Conservation (phyloP, 2,888 invertebrate species). For the Campopleginae sp. region DNA sequence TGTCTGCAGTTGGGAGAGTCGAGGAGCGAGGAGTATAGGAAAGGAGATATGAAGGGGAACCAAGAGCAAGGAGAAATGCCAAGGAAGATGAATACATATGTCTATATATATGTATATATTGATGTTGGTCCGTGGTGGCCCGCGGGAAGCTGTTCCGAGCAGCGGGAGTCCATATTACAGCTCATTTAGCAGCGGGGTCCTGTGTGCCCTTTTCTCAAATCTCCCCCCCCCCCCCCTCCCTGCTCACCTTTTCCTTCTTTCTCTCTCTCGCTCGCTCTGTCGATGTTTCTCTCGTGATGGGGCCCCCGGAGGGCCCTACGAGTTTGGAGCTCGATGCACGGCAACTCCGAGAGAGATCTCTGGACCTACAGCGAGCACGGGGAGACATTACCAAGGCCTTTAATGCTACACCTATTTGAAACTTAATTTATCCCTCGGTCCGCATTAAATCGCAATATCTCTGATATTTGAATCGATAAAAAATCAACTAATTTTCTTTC, state of each 20-base stretch:
- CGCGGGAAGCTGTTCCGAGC: constrained; percentile 73
- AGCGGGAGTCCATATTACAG: constrained; percentile 84
- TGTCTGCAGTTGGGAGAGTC: constrained; percentile 50
- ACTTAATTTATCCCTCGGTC: constrained; percentile 70
- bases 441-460: constrained; percentile 63
- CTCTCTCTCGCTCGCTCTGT: background rate
- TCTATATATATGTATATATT: background rate
- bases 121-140: constrained; percentile 55
- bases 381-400: constrained; percentile 61
- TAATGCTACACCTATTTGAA: constrained; percentile 51
- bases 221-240: constrained; percentile 61
- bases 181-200: constrained; percentile 84
- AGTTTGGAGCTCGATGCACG: constrained; percentile 61
- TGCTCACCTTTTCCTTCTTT: background rate
- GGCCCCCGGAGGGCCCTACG: constrained; percentile 53
- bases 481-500: background rate
- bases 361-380: constrained; percentile 75
- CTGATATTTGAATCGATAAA: background rate
- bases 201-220: constrained; percentile 78
- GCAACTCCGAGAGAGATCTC: constrained; percentile 68
- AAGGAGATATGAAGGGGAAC: constrained; percentile 48
- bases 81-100: constrained; percentile 44
- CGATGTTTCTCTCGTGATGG: constrained; percentile 48
- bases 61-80: constrained; percentile 48
- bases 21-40: constrained; percentile 57